phyloP scores from a whole-genome alignment of 2,113 vertebrate genomes.

The Ochotona curzoniae region DNA sequence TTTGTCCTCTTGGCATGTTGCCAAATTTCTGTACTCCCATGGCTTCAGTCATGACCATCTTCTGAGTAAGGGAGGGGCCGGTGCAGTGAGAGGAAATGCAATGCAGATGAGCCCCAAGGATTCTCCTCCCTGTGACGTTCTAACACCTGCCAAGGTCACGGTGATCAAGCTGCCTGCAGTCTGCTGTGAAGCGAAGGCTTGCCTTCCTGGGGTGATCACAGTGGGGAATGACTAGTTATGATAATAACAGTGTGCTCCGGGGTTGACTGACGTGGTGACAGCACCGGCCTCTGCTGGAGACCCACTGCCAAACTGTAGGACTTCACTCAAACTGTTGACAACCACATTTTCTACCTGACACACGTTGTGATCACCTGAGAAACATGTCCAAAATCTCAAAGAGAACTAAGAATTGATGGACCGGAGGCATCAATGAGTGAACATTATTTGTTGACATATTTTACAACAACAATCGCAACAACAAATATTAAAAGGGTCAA shows the following conservation, averaged over 20 bases:
- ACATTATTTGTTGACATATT: slow-evolving; percentile 5
- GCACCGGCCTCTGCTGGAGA: neutral
- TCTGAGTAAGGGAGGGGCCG: neutral
- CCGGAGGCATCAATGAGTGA: neutral
- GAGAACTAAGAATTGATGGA: slow-evolving; percentile 50
- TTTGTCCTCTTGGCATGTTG: slow-evolving; percentile 35
- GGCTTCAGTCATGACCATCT: slow-evolving; percentile 39
- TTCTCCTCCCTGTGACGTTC: slow-evolving; percentile 29
- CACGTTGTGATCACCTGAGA: slow-evolving; percentile 48
- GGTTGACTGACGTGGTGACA: slow-evolving; percentile 66
- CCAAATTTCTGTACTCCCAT: neutral
- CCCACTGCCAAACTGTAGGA: slow-evolving; percentile 65
- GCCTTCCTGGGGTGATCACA: slow-evolving; percentile 29
- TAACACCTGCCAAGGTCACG: slow-evolving; percentile 1
- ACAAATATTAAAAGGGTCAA: neutral
- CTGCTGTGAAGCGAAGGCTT: slow-evolving; percentile 11
- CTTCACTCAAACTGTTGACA: slow-evolving; percentile 64
- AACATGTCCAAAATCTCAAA: slow-evolving; percentile 68
- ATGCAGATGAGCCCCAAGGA: neutral
- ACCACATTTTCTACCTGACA: slow-evolving; percentile 68
- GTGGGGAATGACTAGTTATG: slow-evolving; percentile 60
- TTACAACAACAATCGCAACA: too few species aligned
- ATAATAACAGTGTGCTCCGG: slow-evolving; percentile 66
- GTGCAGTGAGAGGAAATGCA: neutral
- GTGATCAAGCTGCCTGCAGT: slow-evolving; percentile 31